phyloP scores from a whole-genome alignment of 2,113 vertebrate species.

The Condylura cristata region DNA sequence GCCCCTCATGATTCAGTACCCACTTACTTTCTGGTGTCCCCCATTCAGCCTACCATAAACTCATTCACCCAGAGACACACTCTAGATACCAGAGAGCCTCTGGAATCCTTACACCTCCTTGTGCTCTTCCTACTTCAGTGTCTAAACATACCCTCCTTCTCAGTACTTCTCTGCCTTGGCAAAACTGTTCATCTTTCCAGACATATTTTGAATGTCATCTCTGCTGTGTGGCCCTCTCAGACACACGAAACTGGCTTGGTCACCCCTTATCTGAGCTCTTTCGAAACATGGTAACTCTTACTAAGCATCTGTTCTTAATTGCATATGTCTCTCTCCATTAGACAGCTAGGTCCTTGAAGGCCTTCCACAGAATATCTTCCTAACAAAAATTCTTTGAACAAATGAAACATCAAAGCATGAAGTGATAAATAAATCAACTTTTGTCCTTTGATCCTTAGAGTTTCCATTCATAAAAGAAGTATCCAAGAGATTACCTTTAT shows the following conservation, averaged over 20 bases:
- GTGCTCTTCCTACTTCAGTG: not conserved
- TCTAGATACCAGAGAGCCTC: conserved; percentile 2
- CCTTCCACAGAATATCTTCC: not conserved
- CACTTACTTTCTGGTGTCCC: not conserved
- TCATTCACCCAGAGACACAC: not conserved
- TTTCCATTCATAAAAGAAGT: not conserved
- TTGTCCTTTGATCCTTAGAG: not conserved
- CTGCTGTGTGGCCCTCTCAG: not conserved
- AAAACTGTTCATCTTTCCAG: not conserved
- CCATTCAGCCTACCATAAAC: not conserved
- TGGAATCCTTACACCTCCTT: not conserved
- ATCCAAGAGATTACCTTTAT: not conserved
- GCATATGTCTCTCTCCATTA: not conserved
- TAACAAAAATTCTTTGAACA: not conserved
- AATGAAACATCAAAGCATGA: not conserved
- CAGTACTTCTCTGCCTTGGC: not conserved
- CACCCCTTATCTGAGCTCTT: not conserved
- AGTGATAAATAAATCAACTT: not conserved
- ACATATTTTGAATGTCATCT: not conserved
- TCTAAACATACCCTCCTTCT: not conserved
- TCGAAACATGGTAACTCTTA: not conserved
- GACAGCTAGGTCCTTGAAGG: not conserved
- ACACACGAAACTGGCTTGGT: not conserved
- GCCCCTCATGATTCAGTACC: not conserved
- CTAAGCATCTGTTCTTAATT: not conserved